Evolutionary conservation across 2,888 invertebrate genomes (phyloP), one percentile per base, ranked within the genome.

Genomic region (Thera britannica): DNA sequence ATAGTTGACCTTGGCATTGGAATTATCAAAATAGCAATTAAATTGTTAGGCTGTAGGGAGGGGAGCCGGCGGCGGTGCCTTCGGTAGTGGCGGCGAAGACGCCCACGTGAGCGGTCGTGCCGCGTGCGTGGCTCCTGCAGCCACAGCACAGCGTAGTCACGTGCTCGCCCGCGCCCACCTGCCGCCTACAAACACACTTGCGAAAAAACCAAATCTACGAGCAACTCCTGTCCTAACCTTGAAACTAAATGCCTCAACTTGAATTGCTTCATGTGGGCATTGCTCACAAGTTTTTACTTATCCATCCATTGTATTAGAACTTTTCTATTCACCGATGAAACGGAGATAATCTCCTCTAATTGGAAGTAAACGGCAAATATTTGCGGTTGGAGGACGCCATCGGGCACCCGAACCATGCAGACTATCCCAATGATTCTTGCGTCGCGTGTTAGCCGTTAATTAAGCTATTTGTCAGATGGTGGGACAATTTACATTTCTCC

Each of bases 381-480:
- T 72, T 72, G 70, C 64, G 61, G 73, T 74, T 70, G 76, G 76
- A 75, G 62, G 66, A 75, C 74, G 67, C 67, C 65, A 65, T 72
- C 69, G 71, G 56, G 66, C 62, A 71, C 68, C 71, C 69, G 80
- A 83, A 82, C 81, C 81, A 85, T 88, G 86, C 81, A 79, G 83
- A 87, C 87, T 86, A 87, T 87, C 84, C 85, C 86, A 86, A 87
- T 88, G 86, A 90, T 83, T 87, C 85, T 83, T 80, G 82, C 80
- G 85, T 88, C 85, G 85, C 86, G 88, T 89, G 90, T 89, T 89
- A 85, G 82, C 85, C 86, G 91, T 92, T 93, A 93, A 93, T 93
- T 92, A 93, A 93, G 93, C 92, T 90, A 93, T 93, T 93, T 93
- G 93, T 93, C 93, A 88, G 89, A 83, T 84, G 86, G 83, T 83